Conservation (phyloP, 2,113 vertebrate species). For the Suricata suricatta region DNA sequence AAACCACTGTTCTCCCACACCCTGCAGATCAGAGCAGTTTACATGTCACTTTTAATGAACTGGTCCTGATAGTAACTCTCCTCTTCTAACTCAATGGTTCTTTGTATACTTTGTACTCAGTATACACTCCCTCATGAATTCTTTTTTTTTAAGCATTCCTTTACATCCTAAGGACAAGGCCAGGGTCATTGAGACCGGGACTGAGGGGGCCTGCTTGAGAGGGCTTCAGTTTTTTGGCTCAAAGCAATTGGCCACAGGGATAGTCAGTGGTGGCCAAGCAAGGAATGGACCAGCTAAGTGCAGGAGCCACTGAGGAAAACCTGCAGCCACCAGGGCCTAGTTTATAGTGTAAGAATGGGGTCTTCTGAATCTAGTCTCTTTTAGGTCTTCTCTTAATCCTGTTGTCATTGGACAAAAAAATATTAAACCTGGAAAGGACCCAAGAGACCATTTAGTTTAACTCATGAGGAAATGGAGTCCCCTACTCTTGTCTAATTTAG, state of each 20-base stretch:
- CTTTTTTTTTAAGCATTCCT: background rate
- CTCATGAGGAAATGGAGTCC: background rate
- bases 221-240: slow-evolving; percentile 25
- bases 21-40: slow-evolving; percentile 35
- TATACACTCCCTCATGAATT: background rate
- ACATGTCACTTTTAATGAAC: slow-evolving; percentile 28
- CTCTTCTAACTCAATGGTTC: slow-evolving; percentile 61
- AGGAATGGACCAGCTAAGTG: background rate
- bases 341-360: background rate
- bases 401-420: background rate
- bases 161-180: slow-evolving; percentile 37
- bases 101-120: slow-evolving; percentile 61
- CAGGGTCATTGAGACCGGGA: slow-evolving; percentile 41
- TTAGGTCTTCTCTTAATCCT: background rate
- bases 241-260: background rate
- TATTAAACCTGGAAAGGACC: background rate
- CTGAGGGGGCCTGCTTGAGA: background rate
- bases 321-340: background rate
- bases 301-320: background rate
- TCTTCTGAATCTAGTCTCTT: background rate
- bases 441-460: background rate
- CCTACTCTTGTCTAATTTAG: background rate
- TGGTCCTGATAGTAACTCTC: slow-evolving; percentile 53
- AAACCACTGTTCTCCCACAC: slow-evolving; percentile 62
- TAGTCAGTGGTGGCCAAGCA: background rate